Conservation (phyloP, 2,797 vertebrate species). For the Odontamblyopus lacepedii region DNA sequence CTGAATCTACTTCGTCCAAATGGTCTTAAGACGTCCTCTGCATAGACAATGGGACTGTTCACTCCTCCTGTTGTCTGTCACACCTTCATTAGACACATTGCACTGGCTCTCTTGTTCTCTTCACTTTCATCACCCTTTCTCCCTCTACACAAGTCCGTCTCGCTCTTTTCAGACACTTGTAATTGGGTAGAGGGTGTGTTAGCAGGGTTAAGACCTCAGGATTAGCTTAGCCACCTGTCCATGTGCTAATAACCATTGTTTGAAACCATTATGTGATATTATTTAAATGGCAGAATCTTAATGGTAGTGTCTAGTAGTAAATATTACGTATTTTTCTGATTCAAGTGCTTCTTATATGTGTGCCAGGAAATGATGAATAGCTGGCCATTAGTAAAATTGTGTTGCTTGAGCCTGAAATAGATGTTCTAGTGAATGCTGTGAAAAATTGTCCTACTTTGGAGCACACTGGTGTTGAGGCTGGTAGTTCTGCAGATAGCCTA, state of each 20-base stretch:
- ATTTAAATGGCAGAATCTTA: neutral
- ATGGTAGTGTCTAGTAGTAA: neutral
- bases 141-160: neutral
- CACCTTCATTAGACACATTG: slow-evolving; percentile 49
- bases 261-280: neutral
- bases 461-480: neutral
- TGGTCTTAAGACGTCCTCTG: slow-evolving; percentile 1
- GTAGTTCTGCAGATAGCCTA: neutral
- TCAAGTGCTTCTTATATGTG: slow-evolving; percentile 1
- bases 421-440: neutral
- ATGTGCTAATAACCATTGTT: slow-evolving; percentile 41
- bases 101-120: slow-evolving; percentile 44
- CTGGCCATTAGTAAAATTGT: slow-evolving; percentile 4
- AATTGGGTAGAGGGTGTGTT: slow-evolving; percentile 37
- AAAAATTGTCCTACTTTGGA: neutral
- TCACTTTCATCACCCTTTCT: slow-evolving; percentile 46
- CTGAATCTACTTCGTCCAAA: neutral
- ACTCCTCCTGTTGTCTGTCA: slow-evolving; percentile 39
- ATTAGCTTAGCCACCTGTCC: slow-evolving; percentile 49
- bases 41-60: slow-evolving; percentile 52
- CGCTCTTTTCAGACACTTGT: slow-evolving; percentile 42
- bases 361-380: slow-evolving; percentile 9
- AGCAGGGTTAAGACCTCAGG: slow-evolving; percentile 32
- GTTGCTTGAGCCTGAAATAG: slow-evolving; percentile 8
- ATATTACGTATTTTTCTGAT: slow-evolving; percentile 10